A percentile compares a stretch with the other conserved stretches of the same genome.
These are phyloP conservation scores for Parnassius mnemosyne DNA, from an alignment of 2,888 invertebrate genomes.

Conservation along the genomic window DNA sequence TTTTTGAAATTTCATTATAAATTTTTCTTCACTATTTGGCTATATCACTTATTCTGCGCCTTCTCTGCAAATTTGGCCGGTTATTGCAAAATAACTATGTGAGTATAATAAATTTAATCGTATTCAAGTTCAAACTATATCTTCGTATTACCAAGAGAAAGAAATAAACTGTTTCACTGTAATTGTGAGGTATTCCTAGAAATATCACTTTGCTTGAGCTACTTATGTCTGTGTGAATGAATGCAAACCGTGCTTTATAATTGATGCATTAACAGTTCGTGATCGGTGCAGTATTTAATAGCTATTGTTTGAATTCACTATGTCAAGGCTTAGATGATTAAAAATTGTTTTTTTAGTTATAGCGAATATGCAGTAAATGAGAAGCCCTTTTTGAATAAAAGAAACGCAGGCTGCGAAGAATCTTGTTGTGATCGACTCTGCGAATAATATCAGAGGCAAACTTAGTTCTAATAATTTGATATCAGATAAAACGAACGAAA, in stretches of 20 bases:
- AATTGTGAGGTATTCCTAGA: conserved; percentile 1
- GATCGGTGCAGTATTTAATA: neutral
- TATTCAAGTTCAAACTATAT: too few relatives aligned
- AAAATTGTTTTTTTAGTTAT: conserved; percentile 4
- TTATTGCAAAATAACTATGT: too few relatives aligned
- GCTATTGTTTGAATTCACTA: conserved; percentile 19
- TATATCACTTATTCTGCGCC: too few relatives aligned
- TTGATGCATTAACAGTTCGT: neutral
- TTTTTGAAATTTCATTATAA: too few relatives aligned
- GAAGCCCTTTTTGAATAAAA: neutral
- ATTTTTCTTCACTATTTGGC: too few relatives aligned
- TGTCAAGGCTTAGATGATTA: conserved; percentile 15
- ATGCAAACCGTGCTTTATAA: neutral
- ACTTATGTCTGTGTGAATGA: conserved; percentile 2
- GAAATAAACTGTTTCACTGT: conserved; percentile 1
- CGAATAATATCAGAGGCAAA: too few relatives aligned
- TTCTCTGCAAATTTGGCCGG: too few relatives aligned
- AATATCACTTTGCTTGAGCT: conserved; percentile 3
- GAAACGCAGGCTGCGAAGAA: neutral
- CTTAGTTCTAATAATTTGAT: too few relatives aligned
- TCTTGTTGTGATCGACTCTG: neutral
- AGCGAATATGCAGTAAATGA: neutral
- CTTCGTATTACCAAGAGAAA: neutral
- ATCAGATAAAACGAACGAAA: too few relatives aligned
- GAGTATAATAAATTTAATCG: too few relatives aligned